phyloP scores from a whole-genome alignment of 2,113 vertebrate genomes.

The Dissostichus mawsoni region DNA sequence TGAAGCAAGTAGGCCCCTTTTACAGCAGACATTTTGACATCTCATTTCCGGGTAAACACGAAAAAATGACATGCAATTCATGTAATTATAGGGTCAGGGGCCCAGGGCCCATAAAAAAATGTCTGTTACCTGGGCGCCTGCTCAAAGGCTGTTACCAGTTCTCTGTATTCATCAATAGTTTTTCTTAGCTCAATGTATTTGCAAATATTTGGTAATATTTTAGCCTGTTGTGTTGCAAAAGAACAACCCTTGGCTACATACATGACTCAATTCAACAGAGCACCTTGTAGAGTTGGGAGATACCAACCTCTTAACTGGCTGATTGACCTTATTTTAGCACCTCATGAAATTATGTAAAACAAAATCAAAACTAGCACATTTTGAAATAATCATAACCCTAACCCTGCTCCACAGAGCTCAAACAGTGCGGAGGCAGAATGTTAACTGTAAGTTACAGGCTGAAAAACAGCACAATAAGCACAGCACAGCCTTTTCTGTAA shows the following conservation, averaged over 20 bases:
- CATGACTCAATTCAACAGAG: neutral
- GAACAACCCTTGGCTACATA: neutral
- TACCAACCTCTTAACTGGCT: neutral
- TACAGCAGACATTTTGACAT: no score
- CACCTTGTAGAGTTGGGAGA: neutral
- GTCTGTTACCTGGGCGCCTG: no score
- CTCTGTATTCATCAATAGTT: no score
- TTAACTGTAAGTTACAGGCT: neutral
- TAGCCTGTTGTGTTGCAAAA: neutral
- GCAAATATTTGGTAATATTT: neutral
- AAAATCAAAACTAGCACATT: neutral
- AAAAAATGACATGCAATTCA: no score
- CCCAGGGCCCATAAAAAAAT: no score
- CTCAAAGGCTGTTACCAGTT: no score
- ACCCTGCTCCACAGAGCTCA: constrained; percentile 15
- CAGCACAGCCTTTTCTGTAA: constrained; percentile 24
- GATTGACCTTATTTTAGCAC: constrained; percentile 7
- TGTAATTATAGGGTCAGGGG: no score
- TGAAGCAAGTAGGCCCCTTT: no score
- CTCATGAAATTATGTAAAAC: constrained; percentile 1
- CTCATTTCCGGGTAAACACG: no score
- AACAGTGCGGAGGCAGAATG: constrained; percentile 22
- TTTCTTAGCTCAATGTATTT: neutral
- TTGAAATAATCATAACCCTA: constrained; percentile 17
- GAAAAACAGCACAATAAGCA: constrained; percentile 10